These are phyloP conservation scores for Nephrotoma guestfalica DNA, from an alignment of 2,888 invertebrate species.

Conservation along the genomic window DNA sequence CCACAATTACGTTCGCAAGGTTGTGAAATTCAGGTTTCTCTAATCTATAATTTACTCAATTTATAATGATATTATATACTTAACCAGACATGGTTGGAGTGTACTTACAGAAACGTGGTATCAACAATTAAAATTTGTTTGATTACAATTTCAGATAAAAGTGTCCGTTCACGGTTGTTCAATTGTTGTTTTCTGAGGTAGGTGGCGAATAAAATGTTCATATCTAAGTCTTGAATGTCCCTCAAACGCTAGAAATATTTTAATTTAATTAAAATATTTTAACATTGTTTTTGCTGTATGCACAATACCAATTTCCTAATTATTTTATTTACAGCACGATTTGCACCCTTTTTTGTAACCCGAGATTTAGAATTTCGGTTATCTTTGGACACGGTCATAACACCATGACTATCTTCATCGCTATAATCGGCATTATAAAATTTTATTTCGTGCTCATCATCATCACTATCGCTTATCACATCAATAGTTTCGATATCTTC, in stretches of 20 bases:
- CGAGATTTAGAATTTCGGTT: no score
- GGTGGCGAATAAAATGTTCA: not conserved
- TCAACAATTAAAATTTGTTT: not conserved
- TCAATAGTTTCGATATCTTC: not conserved
- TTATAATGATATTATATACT: not conserved
- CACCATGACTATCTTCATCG: no score
- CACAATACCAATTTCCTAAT: no score
- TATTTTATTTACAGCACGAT: no score
- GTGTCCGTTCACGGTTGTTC: not conserved
- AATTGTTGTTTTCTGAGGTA: not conserved
- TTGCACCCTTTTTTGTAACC: no score
- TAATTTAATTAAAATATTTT: no score
- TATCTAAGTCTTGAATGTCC: not conserved
- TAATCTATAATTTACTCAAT: not conserved
- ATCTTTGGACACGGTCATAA: no score
- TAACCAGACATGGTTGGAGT: not conserved
- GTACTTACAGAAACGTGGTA: not conserved
- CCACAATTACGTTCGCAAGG: not conserved
- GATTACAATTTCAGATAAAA: not conserved
- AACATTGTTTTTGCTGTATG: no score
- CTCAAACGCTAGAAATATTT: not conserved
- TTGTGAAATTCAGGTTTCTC: not conserved
- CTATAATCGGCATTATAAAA: no score
- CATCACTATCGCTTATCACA: not conserved
- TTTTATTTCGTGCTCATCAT: no score